Conservation (phyloP, 2,113 vertebrate species). For the Phrynocephalus versicolor region DNA sequence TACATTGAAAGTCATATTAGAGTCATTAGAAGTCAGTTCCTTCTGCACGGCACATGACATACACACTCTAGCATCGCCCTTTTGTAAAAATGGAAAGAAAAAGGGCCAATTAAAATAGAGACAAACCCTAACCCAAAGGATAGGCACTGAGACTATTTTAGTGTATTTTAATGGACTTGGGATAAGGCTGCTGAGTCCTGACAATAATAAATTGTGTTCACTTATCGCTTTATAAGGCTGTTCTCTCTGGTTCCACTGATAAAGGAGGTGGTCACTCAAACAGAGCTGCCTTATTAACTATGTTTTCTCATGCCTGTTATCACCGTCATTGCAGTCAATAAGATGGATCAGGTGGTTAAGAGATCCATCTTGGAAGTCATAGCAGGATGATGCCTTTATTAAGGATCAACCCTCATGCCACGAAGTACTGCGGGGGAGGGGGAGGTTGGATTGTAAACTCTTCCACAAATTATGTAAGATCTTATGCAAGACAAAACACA, state of each 20-base stretch:
- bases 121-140: not conserved
- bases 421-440: not conserved
- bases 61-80: not conserved
- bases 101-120: not conserved
- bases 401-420: not conserved
- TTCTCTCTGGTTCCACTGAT: conserved; percentile 27
- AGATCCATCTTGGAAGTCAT: not conserved
- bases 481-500: not conserved
- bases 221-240: not conserved
- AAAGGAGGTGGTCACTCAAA: conserved; percentile 17
- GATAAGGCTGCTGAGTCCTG: not conserved
- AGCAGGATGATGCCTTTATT: not conserved
- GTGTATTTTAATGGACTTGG: not conserved
- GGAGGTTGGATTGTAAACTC: not conserved
- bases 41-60: not conserved
- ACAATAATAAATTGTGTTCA: conserved; percentile 18
- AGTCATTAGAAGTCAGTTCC: too few relatives aligned
- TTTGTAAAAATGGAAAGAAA: accelerated
- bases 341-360: not conserved
- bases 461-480: not conserved
- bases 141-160: not conserved
- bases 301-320: conserved; percentile 12
- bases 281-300: not conserved
- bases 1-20: too few relatives aligned
- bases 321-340: not conserved